phyloP scores from a whole-genome alignment of 2,888 invertebrate species.

The Stramonita haemastoma region DNA sequence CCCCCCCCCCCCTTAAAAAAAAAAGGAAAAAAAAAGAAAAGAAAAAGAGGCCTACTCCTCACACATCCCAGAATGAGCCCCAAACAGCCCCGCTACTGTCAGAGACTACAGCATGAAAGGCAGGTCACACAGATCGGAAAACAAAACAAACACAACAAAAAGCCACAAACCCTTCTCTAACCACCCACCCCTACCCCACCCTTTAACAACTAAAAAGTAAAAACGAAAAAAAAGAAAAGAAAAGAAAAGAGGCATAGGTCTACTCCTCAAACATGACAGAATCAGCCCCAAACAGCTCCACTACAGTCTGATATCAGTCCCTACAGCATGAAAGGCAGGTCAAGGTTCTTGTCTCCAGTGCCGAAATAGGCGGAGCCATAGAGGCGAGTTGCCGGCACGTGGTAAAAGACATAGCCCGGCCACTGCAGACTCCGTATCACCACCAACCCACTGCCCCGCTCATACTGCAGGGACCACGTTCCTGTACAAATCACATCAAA shows the following conservation, averaged over 20 bases:
- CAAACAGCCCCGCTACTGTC: too few species aligned
- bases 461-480: constrained; percentile 86
- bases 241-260: not conserved
- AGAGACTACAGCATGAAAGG: too few species aligned
- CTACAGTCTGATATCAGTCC: constrained; percentile 32
- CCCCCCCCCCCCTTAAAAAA: not conserved
- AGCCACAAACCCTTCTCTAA: not conserved
- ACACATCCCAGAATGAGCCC: too few species aligned
- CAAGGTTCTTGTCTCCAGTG: constrained; percentile 88
- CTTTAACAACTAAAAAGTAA: not conserved
- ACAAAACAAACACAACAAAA: not conserved
- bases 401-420: constrained; percentile 90
- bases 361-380: constrained; percentile 90
- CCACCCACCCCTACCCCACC: not conserved
- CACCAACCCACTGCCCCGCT: constrained; percentile 83
- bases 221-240: not conserved
- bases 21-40: too few species aligned
- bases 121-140: not conserved
- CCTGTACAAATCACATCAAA: constrained; percentile 71
- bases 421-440: constrained; percentile 87
- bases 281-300: not conserved
- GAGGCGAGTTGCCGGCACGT: constrained; percentile 85
- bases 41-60: too few species aligned
- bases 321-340: constrained; percentile 87
- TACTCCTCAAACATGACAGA: not conserved